Evolutionary conservation across 2,113 vertebrate species (phyloP), one percentile per base, ranked within the genome.

Genomic region (Macquaria australasica): DNA sequence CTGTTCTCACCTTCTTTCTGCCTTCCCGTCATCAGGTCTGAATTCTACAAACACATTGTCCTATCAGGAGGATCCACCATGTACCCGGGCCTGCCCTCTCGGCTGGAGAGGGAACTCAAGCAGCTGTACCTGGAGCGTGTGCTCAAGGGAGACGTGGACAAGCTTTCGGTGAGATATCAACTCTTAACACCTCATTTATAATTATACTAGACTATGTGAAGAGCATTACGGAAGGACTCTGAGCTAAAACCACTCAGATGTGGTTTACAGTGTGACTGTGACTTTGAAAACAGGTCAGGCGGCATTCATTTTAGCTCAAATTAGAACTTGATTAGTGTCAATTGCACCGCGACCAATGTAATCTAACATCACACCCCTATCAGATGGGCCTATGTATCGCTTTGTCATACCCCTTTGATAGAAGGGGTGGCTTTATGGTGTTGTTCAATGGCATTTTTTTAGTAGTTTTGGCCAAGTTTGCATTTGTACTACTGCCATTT

Each of bases 31-130:
- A 9, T 66, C 82, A 99, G 98, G 92, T 92, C 98, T 70, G 98
- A 99, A 91, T 99, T 99, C 95, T 99, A 99, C 92, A 99, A 99
- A 92, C 98, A 99, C 95, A 99, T 99, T 37, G 98, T 99, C 88
- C 91, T 99, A 67, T 99, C 98, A 8, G 98, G 98, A 79, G 98
- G 98, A 0, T 99, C 98, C 93, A 99, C 98, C 88, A 99, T 99
- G 98, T 99, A 99, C 81, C 98, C 98, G 0, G 98, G 98, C 20
- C 96, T 99, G 90, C 98, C 98, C 0, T 99, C 98, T 0, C 96
- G 98, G 8, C 96, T 99, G 95, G 98, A 99, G 93, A 93, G 98
- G 83, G 98, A 99, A 81, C 97, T 99, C 9, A 99, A 99, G 85
- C 98, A 99, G 93, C 97, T 99, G 37, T 99, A 99, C 94, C 94